Conservation (phyloP, 1,140 invertebrate species). For the Lasioglossum baleicum region DNA sequence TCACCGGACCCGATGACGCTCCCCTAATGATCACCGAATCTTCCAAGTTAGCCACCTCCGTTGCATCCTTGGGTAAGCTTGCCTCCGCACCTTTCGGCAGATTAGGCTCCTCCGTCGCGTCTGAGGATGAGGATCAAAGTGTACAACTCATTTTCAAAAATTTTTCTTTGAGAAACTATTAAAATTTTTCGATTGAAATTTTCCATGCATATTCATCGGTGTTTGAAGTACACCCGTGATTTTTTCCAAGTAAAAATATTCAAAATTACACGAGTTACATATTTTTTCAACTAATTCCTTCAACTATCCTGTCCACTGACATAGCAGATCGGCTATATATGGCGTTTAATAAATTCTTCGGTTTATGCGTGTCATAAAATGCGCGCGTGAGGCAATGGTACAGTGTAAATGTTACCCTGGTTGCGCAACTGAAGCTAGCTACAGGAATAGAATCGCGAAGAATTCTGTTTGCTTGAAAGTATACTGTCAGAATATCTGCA, state of each 20-base stretch:
- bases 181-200: too few species aligned
- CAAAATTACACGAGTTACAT: too few species aligned
- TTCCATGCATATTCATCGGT: too few species aligned
- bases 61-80: background rate
- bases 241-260: too few species aligned
- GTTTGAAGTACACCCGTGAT: too few species aligned
- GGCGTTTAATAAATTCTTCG: conserved; percentile 14
- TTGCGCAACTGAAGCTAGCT: background rate
- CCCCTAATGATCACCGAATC: conserved; percentile 34
- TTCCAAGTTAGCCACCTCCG: background rate
- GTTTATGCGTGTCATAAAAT: conserved; percentile 39
- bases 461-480: background rate
- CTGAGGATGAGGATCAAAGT: background rate
- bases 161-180: too few species aligned
- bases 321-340: background rate
- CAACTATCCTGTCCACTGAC: too few species aligned
- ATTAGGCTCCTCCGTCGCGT: background rate
- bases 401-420: background rate
- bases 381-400: background rate
- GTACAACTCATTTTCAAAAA: too few species aligned
- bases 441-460: background rate
- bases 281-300: too few species aligned
- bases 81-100: conserved; percentile 1
- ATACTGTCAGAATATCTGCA: background rate
- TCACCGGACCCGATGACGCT: conserved; percentile 22